These are phyloP conservation scores for Petrocephalus sullivani DNA, from an alignment of 2,797 vertebrate genomes.

Conservation along the genomic window DNA sequence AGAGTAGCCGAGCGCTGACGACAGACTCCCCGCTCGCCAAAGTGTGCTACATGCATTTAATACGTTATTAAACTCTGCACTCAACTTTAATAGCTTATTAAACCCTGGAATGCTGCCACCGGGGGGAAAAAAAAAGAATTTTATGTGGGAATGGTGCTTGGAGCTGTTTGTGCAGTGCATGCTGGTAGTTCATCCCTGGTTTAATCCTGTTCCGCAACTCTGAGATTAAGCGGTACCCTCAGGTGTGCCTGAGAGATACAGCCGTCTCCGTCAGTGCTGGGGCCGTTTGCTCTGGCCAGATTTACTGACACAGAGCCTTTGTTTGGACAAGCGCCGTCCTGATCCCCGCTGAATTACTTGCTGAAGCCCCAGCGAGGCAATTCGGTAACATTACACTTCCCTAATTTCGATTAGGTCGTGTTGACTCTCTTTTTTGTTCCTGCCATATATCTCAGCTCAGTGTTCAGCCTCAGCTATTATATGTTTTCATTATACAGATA, in stretches of 20 bases:
- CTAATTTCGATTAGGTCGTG: slow-evolving; percentile 3
- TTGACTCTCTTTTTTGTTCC: not conserved
- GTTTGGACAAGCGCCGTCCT: slow-evolving; percentile 31
- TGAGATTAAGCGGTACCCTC: slow-evolving; percentile 37
- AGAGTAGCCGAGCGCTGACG: slow-evolving; percentile 25
- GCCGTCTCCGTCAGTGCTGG: slow-evolving; percentile 17
- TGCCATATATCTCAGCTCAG: not conserved
- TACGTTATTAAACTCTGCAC: slow-evolving; percentile 58
- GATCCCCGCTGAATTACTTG: slow-evolving; percentile 26
- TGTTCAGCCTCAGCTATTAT: not conserved
- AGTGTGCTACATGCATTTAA: slow-evolving; percentile 56
- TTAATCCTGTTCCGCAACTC: slow-evolving; percentile 39
- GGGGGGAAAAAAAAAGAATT: slow-evolving; percentile 35
- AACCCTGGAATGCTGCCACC: slow-evolving; percentile 55
- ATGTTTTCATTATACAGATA: not conserved
- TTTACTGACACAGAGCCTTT: slow-evolving; percentile 13
- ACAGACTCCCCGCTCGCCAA: slow-evolving; percentile 47
- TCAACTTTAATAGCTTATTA: slow-evolving; percentile 59
- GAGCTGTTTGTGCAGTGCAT: slow-evolving; percentile 29
- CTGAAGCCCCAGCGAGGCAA: not conserved
- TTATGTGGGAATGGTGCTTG: slow-evolving; percentile 35
- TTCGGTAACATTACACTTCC: slow-evolving; percentile 6
- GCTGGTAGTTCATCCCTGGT: slow-evolving; percentile 36
- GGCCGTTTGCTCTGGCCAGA: slow-evolving; percentile 28
- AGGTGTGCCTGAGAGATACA: slow-evolving; percentile 37